These are phyloP conservation scores for Lytechinus pictus DNA, from an alignment of 35 echinoderm and acorn worm species.

Conservation along the genomic window DNA sequence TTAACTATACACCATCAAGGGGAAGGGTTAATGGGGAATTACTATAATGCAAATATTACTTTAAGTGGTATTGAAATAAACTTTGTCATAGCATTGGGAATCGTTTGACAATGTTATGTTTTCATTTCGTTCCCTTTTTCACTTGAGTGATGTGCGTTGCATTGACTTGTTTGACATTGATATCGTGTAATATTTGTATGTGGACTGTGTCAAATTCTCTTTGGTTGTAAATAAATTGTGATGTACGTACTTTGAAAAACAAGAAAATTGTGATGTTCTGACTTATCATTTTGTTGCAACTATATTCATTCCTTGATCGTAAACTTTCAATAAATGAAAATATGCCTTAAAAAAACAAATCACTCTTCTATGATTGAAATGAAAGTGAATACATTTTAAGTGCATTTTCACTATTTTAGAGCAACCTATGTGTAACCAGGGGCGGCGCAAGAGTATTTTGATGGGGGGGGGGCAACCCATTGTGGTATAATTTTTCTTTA, in stretches of 20 bases:
- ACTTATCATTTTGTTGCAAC: not conserved
- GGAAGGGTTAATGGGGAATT: not conserved
- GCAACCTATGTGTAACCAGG: no score
- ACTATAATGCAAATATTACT: not conserved
- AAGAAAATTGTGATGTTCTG: not conserved
- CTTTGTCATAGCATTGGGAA: no score
- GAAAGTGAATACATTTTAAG: no score
- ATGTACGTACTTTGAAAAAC: slow-evolving; percentile 24
- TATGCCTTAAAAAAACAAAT: no score
- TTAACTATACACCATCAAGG: not conserved
- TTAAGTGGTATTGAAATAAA: not conserved
- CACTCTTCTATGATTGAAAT: no score
- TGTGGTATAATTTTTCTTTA: no score
- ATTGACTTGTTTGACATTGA: not conserved
- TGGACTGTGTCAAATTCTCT: slow-evolving; percentile 31
- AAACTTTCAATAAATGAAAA: no score
- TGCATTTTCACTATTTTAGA: no score
- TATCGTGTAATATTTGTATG: slow-evolving; percentile 34
- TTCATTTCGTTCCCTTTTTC: not conserved
- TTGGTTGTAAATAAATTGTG: slow-evolving; percentile 53
- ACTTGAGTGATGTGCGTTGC: not conserved
- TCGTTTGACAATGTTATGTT: no score
- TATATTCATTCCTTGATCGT: no score
- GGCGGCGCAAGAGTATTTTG: no score
- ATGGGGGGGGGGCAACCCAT: no score